These are phyloP conservation scores for Heliconius cydno DNA, from an alignment of 2,888 invertebrate genomes.

Conservation along the genomic window DNA sequence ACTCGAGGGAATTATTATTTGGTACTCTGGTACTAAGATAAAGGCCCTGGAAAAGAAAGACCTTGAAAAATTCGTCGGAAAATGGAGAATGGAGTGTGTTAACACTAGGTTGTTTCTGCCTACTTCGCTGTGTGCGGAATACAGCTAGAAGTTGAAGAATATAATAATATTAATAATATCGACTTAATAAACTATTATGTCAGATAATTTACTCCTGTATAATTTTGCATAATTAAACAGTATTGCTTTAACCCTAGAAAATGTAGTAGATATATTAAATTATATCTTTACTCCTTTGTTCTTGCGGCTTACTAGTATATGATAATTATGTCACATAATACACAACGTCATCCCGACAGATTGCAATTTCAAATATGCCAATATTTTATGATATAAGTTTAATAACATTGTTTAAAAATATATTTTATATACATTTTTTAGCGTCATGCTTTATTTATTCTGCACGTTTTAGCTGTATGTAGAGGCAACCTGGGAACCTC, in stretches of 20 bases:
- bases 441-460: too few relatives aligned
- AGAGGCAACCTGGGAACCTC: too few relatives aligned
- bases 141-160: not conserved
- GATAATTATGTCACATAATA: slow-evolving; percentile 1
- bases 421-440: too few relatives aligned
- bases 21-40: too few relatives aligned
- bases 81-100: too few relatives aligned
- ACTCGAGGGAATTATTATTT: too few relatives aligned
- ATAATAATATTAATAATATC: not conserved
- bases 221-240: not conserved
- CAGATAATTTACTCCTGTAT: not conserved
- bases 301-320: not conserved
- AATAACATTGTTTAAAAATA: not conserved
- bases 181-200: not conserved
- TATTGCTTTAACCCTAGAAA: not conserved
- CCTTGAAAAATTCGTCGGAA: too few relatives aligned
- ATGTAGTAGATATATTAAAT: not conserved
- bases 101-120: too few relatives aligned
- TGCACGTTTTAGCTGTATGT: too few relatives aligned
- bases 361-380: slow-evolving; percentile 17
- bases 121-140: too few relatives aligned
- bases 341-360: not conserved
- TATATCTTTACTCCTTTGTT: not conserved
- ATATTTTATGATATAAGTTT: not conserved
- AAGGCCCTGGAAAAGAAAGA: too few relatives aligned